These are phyloP conservation scores for Sebastes schlegelii DNA, from an alignment of 2,113 vertebrate genomes.

Conservation along the genomic window DNA sequence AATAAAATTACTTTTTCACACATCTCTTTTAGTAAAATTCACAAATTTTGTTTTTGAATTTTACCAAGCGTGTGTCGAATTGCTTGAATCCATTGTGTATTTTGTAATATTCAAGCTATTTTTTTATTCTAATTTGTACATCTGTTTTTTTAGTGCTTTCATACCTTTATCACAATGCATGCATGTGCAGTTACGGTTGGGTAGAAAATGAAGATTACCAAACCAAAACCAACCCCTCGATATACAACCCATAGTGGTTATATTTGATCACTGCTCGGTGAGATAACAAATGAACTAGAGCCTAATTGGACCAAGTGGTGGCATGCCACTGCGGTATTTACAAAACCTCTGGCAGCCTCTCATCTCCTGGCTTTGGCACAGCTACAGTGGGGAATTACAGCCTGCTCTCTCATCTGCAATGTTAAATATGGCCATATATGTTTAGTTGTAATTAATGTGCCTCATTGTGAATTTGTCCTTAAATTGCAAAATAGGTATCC, in stretches of 20 bases:
- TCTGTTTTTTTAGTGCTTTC: not conserved
- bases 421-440: conserved; percentile 22
- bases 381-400: not conserved
- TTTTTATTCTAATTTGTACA: not conserved
- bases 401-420: conserved; percentile 25
- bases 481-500: not conserved
- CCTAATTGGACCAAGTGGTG: conserved; percentile 48
- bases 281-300: conserved; percentile 46
- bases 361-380: conserved; percentile 43
- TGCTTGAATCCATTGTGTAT: not conserved
- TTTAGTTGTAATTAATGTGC: conserved; percentile 27
- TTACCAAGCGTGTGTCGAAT: not conserved
- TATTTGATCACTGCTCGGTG: conserved; percentile 42
- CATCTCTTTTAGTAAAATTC: not conserved
- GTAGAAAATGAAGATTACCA: conserved; percentile 10
- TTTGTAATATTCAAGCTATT: not conserved
- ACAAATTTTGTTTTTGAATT: not conserved
- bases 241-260: conserved; percentile 13
- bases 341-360: conserved; percentile 51
- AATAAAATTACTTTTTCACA: not conserved
- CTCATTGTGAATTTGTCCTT: conserved; percentile 8
- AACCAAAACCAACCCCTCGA: conserved; percentile 22
- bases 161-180: not conserved
- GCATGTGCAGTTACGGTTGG: not conserved
- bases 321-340: conserved; percentile 40